These are phyloP conservation scores for Notamacropus eugenii DNA, from an alignment of 2,797 vertebrate species.

Conservation along the genomic window DNA sequence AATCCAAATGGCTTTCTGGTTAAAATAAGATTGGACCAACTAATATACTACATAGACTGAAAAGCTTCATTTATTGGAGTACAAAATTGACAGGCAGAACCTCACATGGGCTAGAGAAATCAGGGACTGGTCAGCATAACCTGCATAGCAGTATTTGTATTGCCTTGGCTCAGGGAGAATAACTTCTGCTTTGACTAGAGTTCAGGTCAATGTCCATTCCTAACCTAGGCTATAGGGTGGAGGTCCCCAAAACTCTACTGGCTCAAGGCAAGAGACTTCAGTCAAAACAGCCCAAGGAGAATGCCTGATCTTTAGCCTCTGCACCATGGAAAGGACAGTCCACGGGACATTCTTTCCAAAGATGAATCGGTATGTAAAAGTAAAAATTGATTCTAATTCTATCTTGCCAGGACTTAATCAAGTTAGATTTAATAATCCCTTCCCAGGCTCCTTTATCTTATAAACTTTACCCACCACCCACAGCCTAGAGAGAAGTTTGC, in stretches of 20 bases:
- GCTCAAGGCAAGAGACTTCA: not conserved
- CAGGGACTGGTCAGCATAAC: not conserved
- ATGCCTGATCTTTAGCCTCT: not conserved
- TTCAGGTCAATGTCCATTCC: not conserved
- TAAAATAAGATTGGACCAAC: not conserved
- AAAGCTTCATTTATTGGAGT: not conserved
- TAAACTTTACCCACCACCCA: not conserved
- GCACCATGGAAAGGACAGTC: not conserved
- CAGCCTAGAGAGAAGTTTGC: not conserved
- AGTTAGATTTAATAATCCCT: not conserved
- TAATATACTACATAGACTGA: not conserved
- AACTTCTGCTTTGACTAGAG: not conserved
- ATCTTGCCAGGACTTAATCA: not conserved
- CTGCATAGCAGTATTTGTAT: not conserved
- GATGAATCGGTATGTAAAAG: not conserved
- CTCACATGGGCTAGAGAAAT: not conserved
- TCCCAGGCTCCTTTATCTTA: not conserved
- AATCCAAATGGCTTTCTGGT: not conserved
- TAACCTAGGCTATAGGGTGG: not conserved
- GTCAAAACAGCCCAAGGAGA: not conserved
- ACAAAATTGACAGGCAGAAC: not conserved
- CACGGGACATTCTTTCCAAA: not conserved
- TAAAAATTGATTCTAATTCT: not conserved
- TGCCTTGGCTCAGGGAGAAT: not conserved
- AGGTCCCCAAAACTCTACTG: not conserved